These are phyloP conservation scores for Onychostruthus taczanowskii DNA, from an alignment of 2,113 vertebrate species.

Conservation along the genomic window DNA sequence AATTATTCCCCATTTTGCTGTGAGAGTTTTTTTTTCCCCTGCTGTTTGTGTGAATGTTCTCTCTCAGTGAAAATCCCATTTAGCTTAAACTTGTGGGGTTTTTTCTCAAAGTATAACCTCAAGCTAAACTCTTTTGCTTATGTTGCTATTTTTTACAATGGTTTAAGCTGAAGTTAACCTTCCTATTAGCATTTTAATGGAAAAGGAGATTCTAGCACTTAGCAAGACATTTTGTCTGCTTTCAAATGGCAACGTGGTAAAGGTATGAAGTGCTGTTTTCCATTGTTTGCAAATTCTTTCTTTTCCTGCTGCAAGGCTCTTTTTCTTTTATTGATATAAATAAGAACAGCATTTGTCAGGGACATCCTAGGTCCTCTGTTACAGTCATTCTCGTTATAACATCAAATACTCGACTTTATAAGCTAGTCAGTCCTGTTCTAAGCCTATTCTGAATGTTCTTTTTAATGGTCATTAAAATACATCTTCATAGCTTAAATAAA, in stretches of 20 bases:
- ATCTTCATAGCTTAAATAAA: not conserved
- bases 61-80: constrained; percentile 39
- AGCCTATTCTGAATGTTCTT: not conserved
- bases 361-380: not conserved
- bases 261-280: constrained; percentile 43
- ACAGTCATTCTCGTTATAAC: not conserved
- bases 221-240: constrained; percentile 52
- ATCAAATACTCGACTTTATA: not conserved
- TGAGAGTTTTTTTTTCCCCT: not conserved
- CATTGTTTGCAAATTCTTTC: constrained; percentile 33
- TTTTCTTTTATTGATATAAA: not conserved
- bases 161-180: constrained; percentile 64
- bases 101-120: constrained; percentile 46
- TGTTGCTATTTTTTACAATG: constrained; percentile 9
- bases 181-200: constrained; percentile 73
- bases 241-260: constrained; percentile 49
- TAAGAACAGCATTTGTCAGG: not conserved
- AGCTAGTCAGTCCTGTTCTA: not conserved
- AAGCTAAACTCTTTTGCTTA: constrained; percentile 48
- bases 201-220: constrained; percentile 40
- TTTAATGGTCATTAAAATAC: not conserved
- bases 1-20: not conserved
- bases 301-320: constrained; percentile 1
- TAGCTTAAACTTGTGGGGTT: not conserved
- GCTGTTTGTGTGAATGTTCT: constrained; percentile 3